Conservation (phyloP, 2,113 vertebrate genomes). For the Bubo bubo region DNA sequence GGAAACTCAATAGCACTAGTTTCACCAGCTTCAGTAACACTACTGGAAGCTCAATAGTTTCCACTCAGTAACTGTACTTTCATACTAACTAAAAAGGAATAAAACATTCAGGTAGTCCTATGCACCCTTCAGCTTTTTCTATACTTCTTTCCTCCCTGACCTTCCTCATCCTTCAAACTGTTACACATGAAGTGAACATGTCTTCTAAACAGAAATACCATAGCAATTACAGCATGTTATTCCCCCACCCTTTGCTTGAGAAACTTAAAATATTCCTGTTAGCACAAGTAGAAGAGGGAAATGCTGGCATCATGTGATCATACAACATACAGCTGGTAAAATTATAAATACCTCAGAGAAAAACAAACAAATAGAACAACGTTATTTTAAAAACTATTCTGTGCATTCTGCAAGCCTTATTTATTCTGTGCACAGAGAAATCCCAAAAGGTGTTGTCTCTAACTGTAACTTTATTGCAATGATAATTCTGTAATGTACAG, state of each 20-base stretch:
- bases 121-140: neutral
- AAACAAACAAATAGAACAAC: neutral
- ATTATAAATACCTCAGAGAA: neutral
- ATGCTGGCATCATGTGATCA: neutral
- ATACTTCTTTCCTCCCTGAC: neutral
- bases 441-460: neutral
- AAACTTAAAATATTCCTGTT: neutral
- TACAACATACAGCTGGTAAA: neutral
- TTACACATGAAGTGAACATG: neutral
- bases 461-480: neutral
- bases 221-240: conserved; percentile 15
- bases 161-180: neutral
- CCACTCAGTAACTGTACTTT: neutral
- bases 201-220: conserved; percentile 53
- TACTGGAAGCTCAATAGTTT: neutral
- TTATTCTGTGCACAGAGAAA: neutral
- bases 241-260: neutral
- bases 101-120: neutral
- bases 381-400: neutral
- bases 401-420: neutral
- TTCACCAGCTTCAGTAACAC: neutral
- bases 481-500: conserved; percentile 21
- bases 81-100: neutral
- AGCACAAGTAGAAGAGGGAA: neutral
- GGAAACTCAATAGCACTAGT: neutral